Evolutionary conservation across 2,888 invertebrate genomes (phyloP), one percentile per base, ranked within the genome.

Genomic region (Gerosis bhagava): DNA sequence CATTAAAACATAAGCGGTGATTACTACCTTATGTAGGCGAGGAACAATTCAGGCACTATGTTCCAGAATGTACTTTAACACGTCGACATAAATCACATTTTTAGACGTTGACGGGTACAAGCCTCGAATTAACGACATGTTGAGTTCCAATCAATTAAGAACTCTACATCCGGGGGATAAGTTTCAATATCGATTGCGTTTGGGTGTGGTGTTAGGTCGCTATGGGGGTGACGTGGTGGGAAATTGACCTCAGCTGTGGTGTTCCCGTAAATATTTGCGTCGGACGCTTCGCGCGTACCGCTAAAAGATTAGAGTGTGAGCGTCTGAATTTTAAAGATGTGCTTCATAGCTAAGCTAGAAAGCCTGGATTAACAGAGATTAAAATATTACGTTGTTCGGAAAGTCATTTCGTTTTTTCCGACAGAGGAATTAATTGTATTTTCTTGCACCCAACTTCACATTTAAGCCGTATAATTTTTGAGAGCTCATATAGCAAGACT

Each of bases 201-300:
- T 21, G 10, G n/a, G 11, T 10, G 3, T 11, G 32, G 3, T 53
- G 65, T 65, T 74, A 53, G 8, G 63, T 41, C 57, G 49, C 77
- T 79, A 70, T 61, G 24, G 47, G 7, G 34, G 29, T 57, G 54
- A 24, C 46, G 11, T 15, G 41, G 46, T 49, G 64, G 70, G 74
- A 86, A 84, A 86, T 83, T 86, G 84, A 86, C 87, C 86, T 86
- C 82, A 79, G 82, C 71, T 77, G 79, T 73, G 70, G 72, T 70
- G 76, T 72, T 70, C 75, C 74, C 76, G 82, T 78, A 86, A 86
- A 84, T 83, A 81, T 87, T 86, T 83, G 86, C 74, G 67, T 69
- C 74, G 70, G 70, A 77, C 75, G 73, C 67, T 71, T 64, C 70
- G 67, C 71, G 72, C 71, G 77, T 78, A 77, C 72, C 72, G 73